Conservation (phyloP, 2,113 vertebrate species). For the Gracilinanus agilis region DNA sequence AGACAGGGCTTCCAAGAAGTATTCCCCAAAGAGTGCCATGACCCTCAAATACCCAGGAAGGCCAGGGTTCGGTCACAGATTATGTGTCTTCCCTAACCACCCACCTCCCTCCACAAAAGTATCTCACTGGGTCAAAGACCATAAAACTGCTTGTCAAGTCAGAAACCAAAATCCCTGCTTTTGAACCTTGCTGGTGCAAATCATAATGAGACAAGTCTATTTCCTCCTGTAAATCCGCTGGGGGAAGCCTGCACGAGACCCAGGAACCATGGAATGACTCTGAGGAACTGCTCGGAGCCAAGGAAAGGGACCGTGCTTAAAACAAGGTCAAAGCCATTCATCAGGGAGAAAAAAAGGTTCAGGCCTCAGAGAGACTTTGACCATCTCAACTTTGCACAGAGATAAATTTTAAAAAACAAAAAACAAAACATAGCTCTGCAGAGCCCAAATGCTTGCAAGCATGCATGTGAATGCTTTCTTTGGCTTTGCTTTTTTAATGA, state of each 20-base stretch:
- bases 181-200: not conserved
- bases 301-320: not conserved
- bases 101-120: not conserved
- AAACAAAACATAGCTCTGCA: not conserved
- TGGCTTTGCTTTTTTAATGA: conserved; percentile 45
- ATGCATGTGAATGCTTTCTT: not conserved
- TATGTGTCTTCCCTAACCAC: not conserved
- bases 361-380: not conserved
- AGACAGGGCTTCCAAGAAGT: not conserved
- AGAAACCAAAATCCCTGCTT: conserved; percentile 22
- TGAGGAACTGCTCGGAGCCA: not conserved
- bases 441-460: not conserved
- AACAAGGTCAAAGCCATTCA: conserved; percentile 4
- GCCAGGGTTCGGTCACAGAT: not conserved
- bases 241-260: not conserved
- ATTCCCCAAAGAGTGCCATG: not conserved
- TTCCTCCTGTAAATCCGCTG: not conserved
- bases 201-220: not conserved
- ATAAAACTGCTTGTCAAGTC: not conserved
- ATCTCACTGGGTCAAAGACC: not conserved
- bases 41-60: not conserved
- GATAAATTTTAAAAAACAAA: not conserved
- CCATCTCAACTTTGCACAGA: not conserved
- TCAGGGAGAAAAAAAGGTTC: not conserved
- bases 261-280: no score